These are phyloP conservation scores for Epistrophella euchroma DNA, from an alignment of 2,888 invertebrate species.

Conservation along the genomic window DNA sequence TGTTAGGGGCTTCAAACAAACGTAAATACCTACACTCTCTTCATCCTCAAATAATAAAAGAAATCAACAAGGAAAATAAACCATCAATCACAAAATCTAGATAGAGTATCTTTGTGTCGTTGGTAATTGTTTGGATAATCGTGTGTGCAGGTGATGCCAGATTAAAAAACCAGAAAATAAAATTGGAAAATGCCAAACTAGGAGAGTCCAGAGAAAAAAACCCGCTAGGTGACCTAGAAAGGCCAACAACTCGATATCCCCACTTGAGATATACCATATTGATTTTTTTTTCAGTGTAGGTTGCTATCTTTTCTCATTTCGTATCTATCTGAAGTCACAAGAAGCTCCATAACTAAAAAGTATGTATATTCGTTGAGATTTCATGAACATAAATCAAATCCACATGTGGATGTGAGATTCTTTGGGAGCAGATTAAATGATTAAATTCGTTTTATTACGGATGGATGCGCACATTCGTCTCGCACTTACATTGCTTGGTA, in stretches of 20 bases:
- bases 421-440: slow-evolving; percentile 44
- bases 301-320: slow-evolving; percentile 18
- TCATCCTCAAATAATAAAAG: slow-evolving; percentile 21
- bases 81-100: slow-evolving; percentile 30
- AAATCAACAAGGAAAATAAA: slow-evolving; percentile 44
- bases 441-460: slow-evolving; percentile 54
- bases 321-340: not conserved
- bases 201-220: slow-evolving; percentile 25
- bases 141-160: slow-evolving; percentile 42
- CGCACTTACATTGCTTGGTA: slow-evolving; percentile 21
- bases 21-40: not conserved
- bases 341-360: not conserved
- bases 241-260: slow-evolving; percentile 42
- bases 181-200: slow-evolving; percentile 48
- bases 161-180: slow-evolving; percentile 40
- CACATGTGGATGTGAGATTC: slow-evolving; percentile 24
- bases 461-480: slow-evolving; percentile 41
- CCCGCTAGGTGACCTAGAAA: slow-evolving; percentile 66
- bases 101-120: slow-evolving; percentile 35
- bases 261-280: slow-evolving; percentile 38
- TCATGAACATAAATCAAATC: slow-evolving; percentile 39
- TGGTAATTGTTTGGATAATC: slow-evolving; percentile 48
- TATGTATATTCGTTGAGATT: slow-evolving; percentile 7
- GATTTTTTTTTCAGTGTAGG: slow-evolving; percentile 27
- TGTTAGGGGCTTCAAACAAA: not conserved